Percentiles rank a stretch among this genome's conserved stretches.
Conservation (phyloP, 2,888 invertebrate genomes). For the Ophion ellenae region DNA sequence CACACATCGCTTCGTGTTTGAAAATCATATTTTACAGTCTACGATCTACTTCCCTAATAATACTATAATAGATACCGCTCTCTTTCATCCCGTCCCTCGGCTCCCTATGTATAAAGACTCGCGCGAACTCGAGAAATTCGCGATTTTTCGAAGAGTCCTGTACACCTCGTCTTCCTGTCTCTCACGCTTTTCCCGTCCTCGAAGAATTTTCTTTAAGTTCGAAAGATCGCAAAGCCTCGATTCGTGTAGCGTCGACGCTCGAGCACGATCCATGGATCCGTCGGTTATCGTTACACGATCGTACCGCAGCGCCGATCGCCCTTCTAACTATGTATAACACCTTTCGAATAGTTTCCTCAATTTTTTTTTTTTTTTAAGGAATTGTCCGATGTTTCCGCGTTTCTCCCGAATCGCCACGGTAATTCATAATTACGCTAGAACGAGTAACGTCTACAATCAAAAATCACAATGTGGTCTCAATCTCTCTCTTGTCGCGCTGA, state of each 20-base stretch:
- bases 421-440: slow-evolving; percentile 71
- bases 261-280: slow-evolving; percentile 46
- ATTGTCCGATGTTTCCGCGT: slow-evolving; percentile 18
- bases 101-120: slow-evolving; percentile 61
- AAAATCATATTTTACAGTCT: slow-evolving; percentile 81
- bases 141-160: slow-evolving; percentile 69
- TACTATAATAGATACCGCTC: slow-evolving; percentile 79
- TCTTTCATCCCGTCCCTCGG: slow-evolving; percentile 36
- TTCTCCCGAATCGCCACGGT: slow-evolving; percentile 61
- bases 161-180: background rate
- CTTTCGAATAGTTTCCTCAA: slow-evolving; percentile 23
- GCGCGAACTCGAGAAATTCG: slow-evolving; percentile 56
- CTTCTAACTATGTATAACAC: slow-evolving; percentile 36
- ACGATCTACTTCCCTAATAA: slow-evolving; percentile 82
- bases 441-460: slow-evolving; percentile 73
- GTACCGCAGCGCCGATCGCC: slow-evolving; percentile 7
- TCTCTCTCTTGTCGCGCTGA: slow-evolving; percentile 33
- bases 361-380: background rate
- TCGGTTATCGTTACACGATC: slow-evolving; percentile 28
- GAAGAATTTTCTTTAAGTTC: slow-evolving; percentile 1
- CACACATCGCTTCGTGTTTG: slow-evolving; percentile 67
- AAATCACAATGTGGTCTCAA: slow-evolving; percentile 77
- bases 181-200: background rate
- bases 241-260: slow-evolving; percentile 33
- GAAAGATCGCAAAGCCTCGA: slow-evolving; percentile 54